Percentiles rank a stretch among this genome's conserved stretches.
These are phyloP conservation scores for Galagoides demidoff DNA, from an alignment of 2,797 vertebrate genomes.

Conservation along the genomic window DNA sequence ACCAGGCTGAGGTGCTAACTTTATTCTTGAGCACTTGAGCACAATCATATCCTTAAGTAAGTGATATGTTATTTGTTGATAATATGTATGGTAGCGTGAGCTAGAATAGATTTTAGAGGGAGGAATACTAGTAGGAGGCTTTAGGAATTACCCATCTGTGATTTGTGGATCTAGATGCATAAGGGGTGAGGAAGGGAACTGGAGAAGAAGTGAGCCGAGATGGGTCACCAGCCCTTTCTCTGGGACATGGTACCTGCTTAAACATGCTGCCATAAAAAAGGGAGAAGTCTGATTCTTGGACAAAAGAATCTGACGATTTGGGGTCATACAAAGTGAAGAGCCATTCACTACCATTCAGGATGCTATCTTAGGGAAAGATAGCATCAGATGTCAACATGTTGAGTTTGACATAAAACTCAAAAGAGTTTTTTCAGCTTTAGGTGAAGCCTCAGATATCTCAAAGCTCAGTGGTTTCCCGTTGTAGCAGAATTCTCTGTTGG, in stretches of 20 bases:
- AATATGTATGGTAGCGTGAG: not conserved
- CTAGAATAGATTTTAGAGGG: conserved; percentile 7
- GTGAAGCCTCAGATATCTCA: not conserved
- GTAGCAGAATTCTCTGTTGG: not conserved
- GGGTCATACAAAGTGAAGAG: not conserved
- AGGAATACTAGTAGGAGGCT: not conserved
- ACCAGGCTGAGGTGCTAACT: not conserved
- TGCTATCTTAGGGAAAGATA: not conserved
- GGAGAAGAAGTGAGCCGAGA: not conserved
- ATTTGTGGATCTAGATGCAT: not conserved
- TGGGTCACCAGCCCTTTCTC: not conserved
- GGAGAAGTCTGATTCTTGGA: not conserved
- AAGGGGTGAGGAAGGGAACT: not conserved
- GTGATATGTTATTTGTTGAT: not conserved
- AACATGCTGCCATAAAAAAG: not conserved
- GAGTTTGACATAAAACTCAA: not conserved
- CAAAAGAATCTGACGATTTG: not conserved
- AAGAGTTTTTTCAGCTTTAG: not conserved
- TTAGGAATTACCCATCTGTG: not conserved
- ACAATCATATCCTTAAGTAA: not conserved
- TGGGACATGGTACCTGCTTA: not conserved
- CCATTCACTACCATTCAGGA: not conserved
- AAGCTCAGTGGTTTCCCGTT: not conserved
- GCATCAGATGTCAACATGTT: not conserved
- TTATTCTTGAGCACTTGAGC: not conserved